These are phyloP conservation scores for Heloderma charlesbogerti DNA, from an alignment of 2,113 vertebrate genomes.

Conservation along the genomic window DNA sequence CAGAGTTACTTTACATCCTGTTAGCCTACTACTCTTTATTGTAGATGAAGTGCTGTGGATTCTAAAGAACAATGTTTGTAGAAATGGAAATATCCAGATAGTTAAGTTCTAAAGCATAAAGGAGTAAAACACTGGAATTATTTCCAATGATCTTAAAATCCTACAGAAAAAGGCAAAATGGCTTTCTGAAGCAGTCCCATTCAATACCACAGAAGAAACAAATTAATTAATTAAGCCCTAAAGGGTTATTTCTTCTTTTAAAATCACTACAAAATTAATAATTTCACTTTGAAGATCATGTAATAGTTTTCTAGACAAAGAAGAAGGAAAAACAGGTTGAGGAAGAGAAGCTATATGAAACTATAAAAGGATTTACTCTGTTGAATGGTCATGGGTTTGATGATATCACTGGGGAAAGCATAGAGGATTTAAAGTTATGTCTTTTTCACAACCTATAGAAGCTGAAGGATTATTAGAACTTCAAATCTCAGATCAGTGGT, in stretches of 20 bases:
- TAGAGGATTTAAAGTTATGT: background rate
- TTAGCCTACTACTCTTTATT: background rate
- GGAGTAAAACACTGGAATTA: slow-evolving; percentile 19
- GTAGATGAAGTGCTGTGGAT: slow-evolving; percentile 9
- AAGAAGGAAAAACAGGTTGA: slow-evolving; percentile 13
- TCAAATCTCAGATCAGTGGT: slow-evolving; percentile 19
- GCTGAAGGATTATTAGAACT: slow-evolving; percentile 27
- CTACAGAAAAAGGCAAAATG: background rate
- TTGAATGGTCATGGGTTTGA: background rate
- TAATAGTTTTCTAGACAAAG: slow-evolving; percentile 12
- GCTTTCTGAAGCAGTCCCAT: background rate
- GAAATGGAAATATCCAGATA: slow-evolving; percentile 33
- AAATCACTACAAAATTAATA: background rate
- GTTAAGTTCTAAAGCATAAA: slow-evolving; percentile 5
- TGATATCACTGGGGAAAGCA: background rate
- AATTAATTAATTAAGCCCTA: background rate
- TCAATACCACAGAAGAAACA: background rate
- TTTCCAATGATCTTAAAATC: background rate
- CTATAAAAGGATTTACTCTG: slow-evolving; percentile 5
- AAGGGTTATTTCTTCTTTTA: background rate
- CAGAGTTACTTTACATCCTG: slow-evolving; percentile 32
- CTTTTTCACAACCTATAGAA: background rate
- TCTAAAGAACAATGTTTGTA: slow-evolving; percentile 7
- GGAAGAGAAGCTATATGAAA: slow-evolving; percentile 6
- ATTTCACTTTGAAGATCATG: background rate